Evolutionary conservation across 2,113 vertebrate genomes (phyloP), one percentile per base, ranked within the genome.

Genomic region (Peromyscus leucopus): DNA sequence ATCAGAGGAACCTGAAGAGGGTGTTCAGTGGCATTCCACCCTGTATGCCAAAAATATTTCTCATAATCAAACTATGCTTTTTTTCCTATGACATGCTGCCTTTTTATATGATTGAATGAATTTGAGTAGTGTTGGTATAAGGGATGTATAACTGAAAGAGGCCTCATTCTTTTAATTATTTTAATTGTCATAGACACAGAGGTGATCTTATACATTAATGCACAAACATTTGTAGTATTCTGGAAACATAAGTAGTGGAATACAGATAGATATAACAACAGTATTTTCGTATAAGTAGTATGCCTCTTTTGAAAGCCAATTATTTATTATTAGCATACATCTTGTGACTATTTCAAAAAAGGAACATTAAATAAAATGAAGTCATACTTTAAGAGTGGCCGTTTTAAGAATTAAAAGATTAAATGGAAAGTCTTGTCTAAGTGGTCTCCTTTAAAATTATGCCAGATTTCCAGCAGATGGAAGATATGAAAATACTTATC

Each of bases 341-440:
- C 3, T 6, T 88, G 7, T 42, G 63, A 39, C 51, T 96, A 39
- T 76, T 83, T 88, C 26, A 39, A 93, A 79, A 22, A 36, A 31
- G 5, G 1, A 91, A 59, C 8, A 17, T 71, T 33, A 55, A 59
- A 90, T 13, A 95, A 71, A 51, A 46, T 11, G n/a, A 96, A 96
- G 19, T 13, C 22, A 71, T 80, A 46, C 79, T 80, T 93, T 85
- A 61, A 22, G n/a, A 75, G 48, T 59, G 22, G 31, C 46, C 94
- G 7, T 93, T 80, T 96, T 89, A 86, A 55, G n/a, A 96, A 85
- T 31, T 97, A 39, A 55, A 93, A 96, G 36, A 85, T 71, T 78
- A 91, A 96, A 76, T 89, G 46, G 12, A 89, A 22, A 19, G 13
- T 85, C 26, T 91, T 94, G 3, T 89, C 76, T 91, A 91, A 96